Evolutionary conservation across 2,888 invertebrate species (phyloP), one percentile per base, ranked within the genome.

Genomic region (Dicroscelio sp.): DNA sequence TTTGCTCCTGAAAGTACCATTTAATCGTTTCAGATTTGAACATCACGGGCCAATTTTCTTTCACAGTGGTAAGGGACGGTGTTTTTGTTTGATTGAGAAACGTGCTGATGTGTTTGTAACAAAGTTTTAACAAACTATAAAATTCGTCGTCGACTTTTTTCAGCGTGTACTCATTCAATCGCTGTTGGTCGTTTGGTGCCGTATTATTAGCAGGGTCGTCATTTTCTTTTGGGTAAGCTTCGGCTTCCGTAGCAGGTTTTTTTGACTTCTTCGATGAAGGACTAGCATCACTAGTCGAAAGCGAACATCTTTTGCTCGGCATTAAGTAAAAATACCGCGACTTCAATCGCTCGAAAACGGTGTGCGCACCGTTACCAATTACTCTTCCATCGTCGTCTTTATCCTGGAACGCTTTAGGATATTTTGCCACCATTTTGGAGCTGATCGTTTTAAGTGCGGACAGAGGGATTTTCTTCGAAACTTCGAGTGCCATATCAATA

Each of bases 11-110:
- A 23, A 84, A 86, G 25, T 79, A 71, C 86, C 86, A 86, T 27
- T 0, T 43, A 14, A 86, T 86, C 8, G 48, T 31, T 71, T 86
- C 86, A 2, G 86, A 78, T 38, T 86, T 86, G n/a, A 79, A 86
- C 27, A 86, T 43, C 0, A 86, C 17, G 33, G 86, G 86, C 86
- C 86, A 86, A 60, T 86, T n/a, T 20, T 73, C 17, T 60, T 67
- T 25, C 14, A 83, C 27, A 43, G 55, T 38, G 30, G 55, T 52
- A 20, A 23, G 6, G 14, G n/a, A n/a, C n/a, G n/a, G n/a, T n/a
- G n/a, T n/a, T n/a, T 48, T 30, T 43, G 4, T 83, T 17, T 31
- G 60, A 6, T 69, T 71, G 0, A 71, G 38, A 58, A 38, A 71
- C 17, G 2, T 48, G 3, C 17, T 14, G 25, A 83, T 83, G 5